Evolutionary conservation across 2,888 invertebrate genomes (phyloP).

Genomic region (Belgica antarctica): DNA sequence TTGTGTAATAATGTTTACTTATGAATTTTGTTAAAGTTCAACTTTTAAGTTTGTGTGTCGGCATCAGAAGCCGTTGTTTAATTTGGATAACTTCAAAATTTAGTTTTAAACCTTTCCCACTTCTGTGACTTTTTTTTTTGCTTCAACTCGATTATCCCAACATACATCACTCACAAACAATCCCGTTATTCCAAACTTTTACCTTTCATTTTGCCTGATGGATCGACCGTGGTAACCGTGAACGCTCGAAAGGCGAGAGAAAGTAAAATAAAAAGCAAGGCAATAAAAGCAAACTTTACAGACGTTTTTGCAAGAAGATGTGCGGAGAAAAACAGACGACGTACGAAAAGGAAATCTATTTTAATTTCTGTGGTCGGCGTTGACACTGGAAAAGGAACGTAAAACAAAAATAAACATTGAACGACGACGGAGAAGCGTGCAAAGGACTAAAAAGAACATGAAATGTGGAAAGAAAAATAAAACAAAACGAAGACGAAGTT

Average conservation of each 20-base stretch:
- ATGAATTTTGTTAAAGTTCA: no score
- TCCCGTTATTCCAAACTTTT: no score
- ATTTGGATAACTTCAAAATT: no score
- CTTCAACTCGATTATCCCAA: no score
- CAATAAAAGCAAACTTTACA: conserved; percentile 31
- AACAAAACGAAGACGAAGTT: neutral
- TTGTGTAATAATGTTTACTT: no score
- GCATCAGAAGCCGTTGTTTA: no score
- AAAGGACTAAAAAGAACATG: neutral
- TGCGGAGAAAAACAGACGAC: conserved; percentile 5
- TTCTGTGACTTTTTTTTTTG: no score
- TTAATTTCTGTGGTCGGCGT: conserved; percentile 18
- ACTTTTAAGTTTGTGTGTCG: no score
- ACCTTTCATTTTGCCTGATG: no score
- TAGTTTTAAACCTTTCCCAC: no score
- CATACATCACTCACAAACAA: neutral
- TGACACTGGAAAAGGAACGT: neutral
- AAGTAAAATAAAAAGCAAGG: neutral
- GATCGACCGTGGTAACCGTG: neutral
- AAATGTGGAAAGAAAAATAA: neutral
- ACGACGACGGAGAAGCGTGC: neutral
- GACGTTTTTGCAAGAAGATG: conserved; percentile 5
- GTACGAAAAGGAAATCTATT: conserved; percentile 2
- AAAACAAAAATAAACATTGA: conserved; percentile 1
- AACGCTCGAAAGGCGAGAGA: neutral